Evolutionary conservation across 2,888 invertebrate genomes (phyloP).

Genomic region (Boloria selene): DNA sequence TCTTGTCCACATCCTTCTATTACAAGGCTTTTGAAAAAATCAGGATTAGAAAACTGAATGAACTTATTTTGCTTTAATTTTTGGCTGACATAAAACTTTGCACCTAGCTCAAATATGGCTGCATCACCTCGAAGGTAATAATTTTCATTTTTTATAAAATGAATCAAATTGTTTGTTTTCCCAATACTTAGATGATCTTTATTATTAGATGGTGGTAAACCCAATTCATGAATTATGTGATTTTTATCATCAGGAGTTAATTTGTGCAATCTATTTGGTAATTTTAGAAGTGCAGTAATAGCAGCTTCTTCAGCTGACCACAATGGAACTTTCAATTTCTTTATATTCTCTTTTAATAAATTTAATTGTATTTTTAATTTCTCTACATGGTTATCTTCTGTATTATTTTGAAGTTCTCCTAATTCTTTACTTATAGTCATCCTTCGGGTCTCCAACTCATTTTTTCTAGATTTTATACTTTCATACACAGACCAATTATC

Average conservation of each 20-base stretch:
- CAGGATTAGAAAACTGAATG: slow-evolving; percentile 87
- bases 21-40: slow-evolving; percentile 88
- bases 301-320: slow-evolving; percentile 89
- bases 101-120: slow-evolving; percentile 86
- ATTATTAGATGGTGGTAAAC: slow-evolving; percentile 53
- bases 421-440: slow-evolving; percentile 75
- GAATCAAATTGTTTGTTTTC: slow-evolving; percentile 73
- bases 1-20: slow-evolving; percentile 87
- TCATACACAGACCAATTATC: slow-evolving; percentile 84
- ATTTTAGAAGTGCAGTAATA: slow-evolving; percentile 82
- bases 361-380: slow-evolving; percentile 81
- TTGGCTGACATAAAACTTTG: slow-evolving; percentile 78
- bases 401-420: slow-evolving; percentile 58
- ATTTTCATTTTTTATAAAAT: slow-evolving; percentile 81
- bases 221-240: slow-evolving; percentile 55
- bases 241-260: slow-evolving; percentile 80
- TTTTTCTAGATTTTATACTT: slow-evolving; percentile 75
- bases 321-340: slow-evolving; percentile 82
- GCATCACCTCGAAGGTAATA: slow-evolving; percentile 86
- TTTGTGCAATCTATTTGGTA: slow-evolving; percentile 87
- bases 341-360: slow-evolving; percentile 84
- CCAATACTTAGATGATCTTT: slow-evolving; percentile 83
- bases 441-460: slow-evolving; percentile 77
- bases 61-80: slow-evolving; percentile 75
- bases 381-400: slow-evolving; percentile 67